phyloP scores from a whole-genome alignment of 2,888 invertebrate genomes.

The Erebia aethiops region DNA sequence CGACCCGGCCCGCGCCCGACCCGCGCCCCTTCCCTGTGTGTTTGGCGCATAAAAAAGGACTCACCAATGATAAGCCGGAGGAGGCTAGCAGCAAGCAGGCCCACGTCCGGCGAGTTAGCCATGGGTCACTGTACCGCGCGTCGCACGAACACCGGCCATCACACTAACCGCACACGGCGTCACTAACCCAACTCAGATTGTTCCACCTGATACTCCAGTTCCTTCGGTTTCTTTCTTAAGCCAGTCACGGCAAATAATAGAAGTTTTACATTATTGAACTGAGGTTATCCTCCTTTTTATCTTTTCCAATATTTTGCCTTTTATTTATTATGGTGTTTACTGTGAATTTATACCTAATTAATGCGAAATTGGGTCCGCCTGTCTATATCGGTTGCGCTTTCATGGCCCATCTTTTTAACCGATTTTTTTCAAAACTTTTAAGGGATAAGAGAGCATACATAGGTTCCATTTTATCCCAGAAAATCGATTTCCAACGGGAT shows the following conservation, averaged over 20 bases:
- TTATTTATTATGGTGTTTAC: background rate
- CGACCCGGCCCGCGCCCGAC: no score
- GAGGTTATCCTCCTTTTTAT: no score
- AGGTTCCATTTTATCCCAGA: no score
- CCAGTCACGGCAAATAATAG: background rate
- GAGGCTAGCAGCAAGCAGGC: conserved; percentile 83
- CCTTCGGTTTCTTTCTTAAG: conserved; percentile 22
- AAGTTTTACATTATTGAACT: background rate
- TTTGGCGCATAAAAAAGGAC: no score
- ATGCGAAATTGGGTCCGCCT: no score
- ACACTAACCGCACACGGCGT: conserved; percentile 50
- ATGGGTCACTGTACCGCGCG: conserved; percentile 72
- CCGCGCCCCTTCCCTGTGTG: no score
- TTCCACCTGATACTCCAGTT: conserved; percentile 16
- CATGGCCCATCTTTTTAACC: no score
- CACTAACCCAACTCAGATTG: conserved; percentile 40
- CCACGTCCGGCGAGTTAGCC: conserved; percentile 84
- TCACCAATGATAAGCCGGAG: conserved; percentile 85
- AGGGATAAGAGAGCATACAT: no score
- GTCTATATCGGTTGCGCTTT: no score
- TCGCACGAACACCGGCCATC: conserved; percentile 65
- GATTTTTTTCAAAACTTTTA: no score
- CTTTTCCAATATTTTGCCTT: no score
- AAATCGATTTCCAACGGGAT: no score
- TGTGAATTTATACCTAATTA: background rate